Conservation (phyloP, 2,888 invertebrate genomes). For the Zootermopsis nevadensis region DNA sequence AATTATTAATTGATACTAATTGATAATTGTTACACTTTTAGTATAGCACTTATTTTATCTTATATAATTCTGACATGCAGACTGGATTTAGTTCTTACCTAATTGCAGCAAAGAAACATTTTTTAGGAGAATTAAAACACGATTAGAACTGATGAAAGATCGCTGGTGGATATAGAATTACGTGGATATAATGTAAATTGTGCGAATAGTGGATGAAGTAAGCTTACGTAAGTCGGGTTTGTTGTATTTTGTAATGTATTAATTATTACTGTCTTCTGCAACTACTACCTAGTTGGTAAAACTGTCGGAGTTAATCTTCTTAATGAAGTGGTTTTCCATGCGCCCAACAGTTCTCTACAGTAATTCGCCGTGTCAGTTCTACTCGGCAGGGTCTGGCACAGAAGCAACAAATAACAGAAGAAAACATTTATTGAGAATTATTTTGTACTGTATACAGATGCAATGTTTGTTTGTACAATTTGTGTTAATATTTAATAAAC, state of each 20-base stretch:
- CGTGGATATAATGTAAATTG: neutral
- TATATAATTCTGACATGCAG: no score
- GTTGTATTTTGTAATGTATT: constrained; percentile 27
- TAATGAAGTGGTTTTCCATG: neutral
- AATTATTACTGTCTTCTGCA: constrained; percentile 14
- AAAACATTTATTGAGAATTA: no score
- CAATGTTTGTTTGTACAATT: no score
- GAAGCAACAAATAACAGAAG: neutral
- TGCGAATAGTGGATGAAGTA: neutral
- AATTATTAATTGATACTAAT: no score
- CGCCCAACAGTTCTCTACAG: neutral
- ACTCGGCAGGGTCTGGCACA: neutral
- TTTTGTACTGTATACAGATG: no score
- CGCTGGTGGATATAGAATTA: neutral
- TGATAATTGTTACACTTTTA: no score
- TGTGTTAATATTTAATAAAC: no score
- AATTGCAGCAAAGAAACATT: neutral
- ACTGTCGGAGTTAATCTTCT: constrained; percentile 29
- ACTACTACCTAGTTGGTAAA: constrained; percentile 21
- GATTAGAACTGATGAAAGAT: neutral
- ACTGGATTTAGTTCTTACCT: no score
- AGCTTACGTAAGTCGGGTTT: neutral
- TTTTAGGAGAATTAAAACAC: neutral
- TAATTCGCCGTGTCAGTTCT: neutral
- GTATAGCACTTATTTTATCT: no score